These are phyloP conservation scores for Scomberomorus guttatus DNA, from an alignment of 2,797 vertebrate genomes.

Conservation along the genomic window DNA sequence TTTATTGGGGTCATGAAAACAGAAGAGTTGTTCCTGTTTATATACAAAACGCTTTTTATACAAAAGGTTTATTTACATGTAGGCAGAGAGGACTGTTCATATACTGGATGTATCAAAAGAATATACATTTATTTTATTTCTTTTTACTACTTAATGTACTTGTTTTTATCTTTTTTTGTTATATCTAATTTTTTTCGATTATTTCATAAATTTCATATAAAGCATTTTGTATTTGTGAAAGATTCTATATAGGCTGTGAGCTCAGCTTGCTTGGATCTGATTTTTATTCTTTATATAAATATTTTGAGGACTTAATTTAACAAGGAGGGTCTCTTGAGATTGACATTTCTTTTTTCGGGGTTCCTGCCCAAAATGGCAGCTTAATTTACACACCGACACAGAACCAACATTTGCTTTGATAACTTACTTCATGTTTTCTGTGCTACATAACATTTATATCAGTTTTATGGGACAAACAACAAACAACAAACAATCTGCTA, in stretches of 20 bases:
- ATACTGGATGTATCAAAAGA: background rate
- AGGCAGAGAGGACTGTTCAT: background rate
- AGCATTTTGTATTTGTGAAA: background rate
- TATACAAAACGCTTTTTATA: no score
- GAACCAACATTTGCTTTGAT: background rate
- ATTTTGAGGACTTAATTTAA: slow-evolving; percentile 4
- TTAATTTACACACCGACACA: slow-evolving; percentile 3
- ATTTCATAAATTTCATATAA: background rate
- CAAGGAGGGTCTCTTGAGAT: background rate
- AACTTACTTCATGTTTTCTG: background rate
- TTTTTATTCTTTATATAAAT: background rate
- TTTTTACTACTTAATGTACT: background rate
- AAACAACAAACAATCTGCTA: background rate
- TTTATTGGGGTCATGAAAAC: background rate
- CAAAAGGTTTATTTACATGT: background rate
- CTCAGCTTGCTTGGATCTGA: background rate
- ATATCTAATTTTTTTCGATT: background rate
- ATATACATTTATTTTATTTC: background rate
- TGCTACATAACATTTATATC: background rate
- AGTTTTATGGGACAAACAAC: slow-evolving; percentile 7
- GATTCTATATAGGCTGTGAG: background rate
- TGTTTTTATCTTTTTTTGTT: background rate
- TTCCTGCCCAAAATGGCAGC: slow-evolving; percentile 2
- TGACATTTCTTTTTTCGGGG: background rate
- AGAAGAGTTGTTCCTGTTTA: background rate